A percentile compares a stretch with the other conserved stretches of the same genome.
phyloP scores from a whole-genome alignment of 2,113 vertebrate genomes.

The Fukomys damarensis region DNA sequence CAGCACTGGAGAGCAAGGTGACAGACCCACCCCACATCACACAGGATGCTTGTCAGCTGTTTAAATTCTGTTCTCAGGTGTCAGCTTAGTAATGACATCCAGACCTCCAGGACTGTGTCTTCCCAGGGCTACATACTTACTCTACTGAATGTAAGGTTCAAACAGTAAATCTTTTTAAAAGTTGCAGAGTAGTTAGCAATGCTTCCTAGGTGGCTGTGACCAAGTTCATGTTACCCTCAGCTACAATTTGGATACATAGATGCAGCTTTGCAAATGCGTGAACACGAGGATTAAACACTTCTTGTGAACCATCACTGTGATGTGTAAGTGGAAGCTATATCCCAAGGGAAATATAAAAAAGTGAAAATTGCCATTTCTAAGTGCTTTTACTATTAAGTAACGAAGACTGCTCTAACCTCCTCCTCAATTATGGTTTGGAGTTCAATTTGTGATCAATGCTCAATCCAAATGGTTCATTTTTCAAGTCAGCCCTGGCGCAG shows the following conservation, averaged over 20 bases:
- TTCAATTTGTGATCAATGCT: conserved; percentile 5
- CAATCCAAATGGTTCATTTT: conserved; percentile 20
- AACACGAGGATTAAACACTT: background rate
- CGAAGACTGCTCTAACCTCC: background rate
- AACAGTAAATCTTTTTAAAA: background rate
- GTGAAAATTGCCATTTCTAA: background rate
- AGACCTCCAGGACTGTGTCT: background rate
- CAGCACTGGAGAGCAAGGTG: background rate
- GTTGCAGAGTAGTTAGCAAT: background rate
- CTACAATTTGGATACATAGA: rapidly evolving
- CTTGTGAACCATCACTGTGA: background rate
- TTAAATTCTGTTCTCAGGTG: background rate
- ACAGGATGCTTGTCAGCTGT: background rate
- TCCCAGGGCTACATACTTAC: background rate
- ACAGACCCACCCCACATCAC: background rate
- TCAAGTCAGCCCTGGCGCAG: background rate
- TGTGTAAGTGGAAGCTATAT: background rate
- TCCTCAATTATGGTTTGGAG: background rate
- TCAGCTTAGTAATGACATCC: background rate
- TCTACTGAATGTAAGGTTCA: background rate
- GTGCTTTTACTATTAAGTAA: background rate
- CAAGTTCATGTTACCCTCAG: background rate
- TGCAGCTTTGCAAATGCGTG: background rate
- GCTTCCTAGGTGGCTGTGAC: background rate
- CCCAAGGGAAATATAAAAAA: background rate